Percentiles rank a stretch among this genome's conserved stretches.
phyloP scores from a whole-genome alignment of 2,888 invertebrate species.

The Papilio elwesi region DNA sequence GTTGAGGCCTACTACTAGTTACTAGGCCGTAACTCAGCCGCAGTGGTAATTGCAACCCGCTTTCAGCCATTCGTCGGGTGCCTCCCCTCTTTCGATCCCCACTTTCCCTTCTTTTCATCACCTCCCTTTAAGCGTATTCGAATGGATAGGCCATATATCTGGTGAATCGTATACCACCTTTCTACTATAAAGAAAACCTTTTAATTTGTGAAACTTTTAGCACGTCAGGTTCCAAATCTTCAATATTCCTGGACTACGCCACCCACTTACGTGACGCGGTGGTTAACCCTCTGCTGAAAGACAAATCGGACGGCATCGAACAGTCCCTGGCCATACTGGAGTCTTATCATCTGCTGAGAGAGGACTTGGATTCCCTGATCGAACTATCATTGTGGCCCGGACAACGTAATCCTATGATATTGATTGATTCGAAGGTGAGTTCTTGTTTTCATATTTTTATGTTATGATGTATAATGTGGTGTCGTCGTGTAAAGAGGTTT shows the following conservation, averaged over 20 bases:
- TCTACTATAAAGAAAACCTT: no score
- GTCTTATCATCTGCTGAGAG: conserved; percentile 93
- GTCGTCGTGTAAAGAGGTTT: no score
- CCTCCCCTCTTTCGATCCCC: no score
- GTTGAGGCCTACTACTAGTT: no score
- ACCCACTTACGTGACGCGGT: conserved; percentile 90
- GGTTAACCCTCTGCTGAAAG: conserved; percentile 88
- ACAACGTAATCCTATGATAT: conserved; percentile 89
- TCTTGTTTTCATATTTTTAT: neutral
- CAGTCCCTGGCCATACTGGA: conserved; percentile 90
- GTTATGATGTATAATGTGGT: no score
- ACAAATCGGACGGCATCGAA: conserved; percentile 89
- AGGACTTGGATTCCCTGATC: conserved; percentile 95
- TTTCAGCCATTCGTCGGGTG: no score
- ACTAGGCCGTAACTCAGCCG: no score
- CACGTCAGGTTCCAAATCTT: conserved; percentile 91
- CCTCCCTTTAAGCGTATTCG: no score
- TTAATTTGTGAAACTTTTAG: conserved; percentile 66
- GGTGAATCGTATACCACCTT: no score
- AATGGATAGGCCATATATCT: no score
- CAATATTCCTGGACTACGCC: conserved; percentile 95
- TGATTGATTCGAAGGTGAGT: conserved; percentile 88
- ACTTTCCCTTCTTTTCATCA: no score
- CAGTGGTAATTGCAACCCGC: no score
- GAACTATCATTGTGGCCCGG: conserved; percentile 95